Evolutionary conservation across 2,797 vertebrate genomes (phyloP), one percentile per base, ranked within the genome.

Genomic region (Tinamus major): DNA sequence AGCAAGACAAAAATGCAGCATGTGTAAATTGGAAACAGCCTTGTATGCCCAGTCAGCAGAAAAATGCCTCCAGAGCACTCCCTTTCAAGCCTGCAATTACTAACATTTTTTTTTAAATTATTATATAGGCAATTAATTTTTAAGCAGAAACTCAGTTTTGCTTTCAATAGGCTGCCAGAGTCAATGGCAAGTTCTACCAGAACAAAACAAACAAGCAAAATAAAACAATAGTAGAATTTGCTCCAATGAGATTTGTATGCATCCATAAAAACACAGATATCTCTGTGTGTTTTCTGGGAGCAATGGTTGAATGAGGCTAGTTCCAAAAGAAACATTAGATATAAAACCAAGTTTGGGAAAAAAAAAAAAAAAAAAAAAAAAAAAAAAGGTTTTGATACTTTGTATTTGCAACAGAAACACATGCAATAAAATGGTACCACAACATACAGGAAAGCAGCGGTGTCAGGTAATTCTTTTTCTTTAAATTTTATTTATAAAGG

Each of bases 1-100:
- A 80, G 83, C 89, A 95, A 94, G 76, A 85, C 19, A 83, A 74
- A 95, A 95, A 79, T 92, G 67, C 83, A 87, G 51, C 63, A 78
- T 13, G 59, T 83, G 79, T 87, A 89, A 94, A 87, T 48, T 93
- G 74, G 81, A 65, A 95, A 71, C 74, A 95, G 81, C 29, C 69
- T 91, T 95, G 76, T 62, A 74, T 61, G 77, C 59, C 79, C 67
- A 85, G 46, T 51, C 70, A 53, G 70, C 55, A 85, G 42, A 89
- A 49, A 92, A 91, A 89, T 44, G 42, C 39, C 74, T 91, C 48
- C 77, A 81, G 82, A 89, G 42, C 39, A 64, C 59, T 91, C 65
- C 17, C 59, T 55, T 29, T 51, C 59, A 62, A 77, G 29, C 29
- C 49, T 59, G 21, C 27, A 78, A 18, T 23, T 46, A 49, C 18